Conservation (phyloP, 2,888 invertebrate genomes). For the Andrena bucephala region DNA sequence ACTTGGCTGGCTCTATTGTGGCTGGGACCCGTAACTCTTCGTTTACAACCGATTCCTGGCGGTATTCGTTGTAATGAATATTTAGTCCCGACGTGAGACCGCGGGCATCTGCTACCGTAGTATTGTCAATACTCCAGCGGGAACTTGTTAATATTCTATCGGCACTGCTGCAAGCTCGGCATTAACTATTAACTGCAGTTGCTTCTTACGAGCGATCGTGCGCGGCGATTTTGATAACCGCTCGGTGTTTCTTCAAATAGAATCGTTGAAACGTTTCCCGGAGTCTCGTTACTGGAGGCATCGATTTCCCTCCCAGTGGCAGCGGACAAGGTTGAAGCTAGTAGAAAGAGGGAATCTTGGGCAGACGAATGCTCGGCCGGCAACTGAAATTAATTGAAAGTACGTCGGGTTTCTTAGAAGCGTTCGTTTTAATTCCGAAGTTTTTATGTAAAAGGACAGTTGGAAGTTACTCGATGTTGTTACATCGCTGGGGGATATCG, state of each 20-base stretch:
- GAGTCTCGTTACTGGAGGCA: no score
- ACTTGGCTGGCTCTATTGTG: not conserved
- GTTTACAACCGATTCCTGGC: not conserved
- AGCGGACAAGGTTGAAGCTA: no score
- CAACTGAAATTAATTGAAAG: no score
- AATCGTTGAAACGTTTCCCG: no score
- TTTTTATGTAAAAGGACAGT: not conserved
- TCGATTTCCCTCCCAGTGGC: no score
- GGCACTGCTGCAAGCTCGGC: not conserved
- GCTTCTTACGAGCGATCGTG: no score
- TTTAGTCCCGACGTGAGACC: not conserved
- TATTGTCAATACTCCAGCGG: not conserved
- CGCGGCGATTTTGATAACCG: no score
- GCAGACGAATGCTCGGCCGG: no score
- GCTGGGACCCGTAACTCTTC: slow-evolving; percentile 3
- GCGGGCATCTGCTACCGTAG: not conserved
- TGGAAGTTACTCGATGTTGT: slow-evolving; percentile 8
- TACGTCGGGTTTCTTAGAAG: no score
- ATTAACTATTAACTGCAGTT: not conserved
- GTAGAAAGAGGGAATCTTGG: no score
- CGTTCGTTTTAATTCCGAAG: not conserved
- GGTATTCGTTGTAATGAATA: not conserved
- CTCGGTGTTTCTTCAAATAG: no score
- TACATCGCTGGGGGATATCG: not conserved
- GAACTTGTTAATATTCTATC: not conserved